phyloP scores from a whole-genome alignment of 2,888 invertebrate species.

The Ophraella communa region DNA sequence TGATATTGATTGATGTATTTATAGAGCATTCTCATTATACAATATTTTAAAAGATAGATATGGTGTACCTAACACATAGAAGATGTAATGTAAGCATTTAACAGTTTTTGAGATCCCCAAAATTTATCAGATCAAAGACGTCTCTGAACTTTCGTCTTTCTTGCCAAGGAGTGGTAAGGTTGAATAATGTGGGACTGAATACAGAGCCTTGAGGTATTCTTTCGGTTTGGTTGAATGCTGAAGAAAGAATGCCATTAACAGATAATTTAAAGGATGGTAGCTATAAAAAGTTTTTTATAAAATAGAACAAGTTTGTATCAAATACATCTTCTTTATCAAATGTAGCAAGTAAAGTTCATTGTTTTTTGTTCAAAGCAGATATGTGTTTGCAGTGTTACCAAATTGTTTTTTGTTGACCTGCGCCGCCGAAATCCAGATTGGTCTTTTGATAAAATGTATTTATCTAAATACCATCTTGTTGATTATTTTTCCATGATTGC shows the following conservation, averaged over 20 bases:
- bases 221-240: background rate
- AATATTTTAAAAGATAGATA: no score
- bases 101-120: no score
- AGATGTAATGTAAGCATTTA: no score
- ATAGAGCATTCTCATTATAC: no score
- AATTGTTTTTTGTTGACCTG: background rate
- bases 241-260: background rate
- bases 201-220: background rate
- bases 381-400: background rate
- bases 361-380: background rate
- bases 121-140: no score
- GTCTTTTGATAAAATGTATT: background rate
- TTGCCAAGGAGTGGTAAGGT: no score
- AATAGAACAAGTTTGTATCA: no score
- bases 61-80: no score
- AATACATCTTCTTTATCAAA: no score
- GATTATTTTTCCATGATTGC: background rate
- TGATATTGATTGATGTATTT: no score
- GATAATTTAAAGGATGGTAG: background rate
- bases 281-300: background rate
- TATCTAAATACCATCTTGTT: background rate
- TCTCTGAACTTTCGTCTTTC: no score
- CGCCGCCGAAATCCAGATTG: background rate
- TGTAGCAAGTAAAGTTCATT: background rate
- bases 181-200: background rate